A percentile compares a stretch with the other conserved stretches of the same genome.
phyloP scores from a whole-genome alignment of 2,797 vertebrate species.

The Eulemur albifrons region DNA sequence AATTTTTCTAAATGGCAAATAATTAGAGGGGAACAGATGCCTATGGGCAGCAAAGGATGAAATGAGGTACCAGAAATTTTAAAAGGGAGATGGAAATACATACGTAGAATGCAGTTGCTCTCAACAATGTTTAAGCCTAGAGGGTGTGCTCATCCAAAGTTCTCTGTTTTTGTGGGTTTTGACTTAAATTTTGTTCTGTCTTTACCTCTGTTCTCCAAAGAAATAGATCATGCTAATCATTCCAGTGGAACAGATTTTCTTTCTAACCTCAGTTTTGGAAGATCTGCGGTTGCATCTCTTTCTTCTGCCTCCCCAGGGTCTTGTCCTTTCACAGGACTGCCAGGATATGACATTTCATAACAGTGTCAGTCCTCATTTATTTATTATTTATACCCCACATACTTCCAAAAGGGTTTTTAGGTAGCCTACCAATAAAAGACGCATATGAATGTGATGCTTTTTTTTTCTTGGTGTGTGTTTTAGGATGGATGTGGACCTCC shows the following conservation, averaged over 20 bases:
- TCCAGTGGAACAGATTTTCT: conserved; percentile 17
- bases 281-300: not conserved
- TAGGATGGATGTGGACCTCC: not conserved
- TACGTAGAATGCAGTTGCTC: conserved; percentile 16
- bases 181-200: not conserved
- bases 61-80: conserved; percentile 74
- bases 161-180: not conserved
- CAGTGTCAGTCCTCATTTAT: conserved; percentile 56
- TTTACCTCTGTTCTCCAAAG: not conserved
- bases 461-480: not conserved
- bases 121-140: conserved; percentile 20
- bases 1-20: conserved; percentile 70
- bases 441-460: rapidly evolving
- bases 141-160: not conserved
- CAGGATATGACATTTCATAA: conserved; percentile 60
- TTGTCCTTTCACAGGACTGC: conserved; percentile 41
- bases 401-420: conserved; percentile 44
- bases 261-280: not conserved
- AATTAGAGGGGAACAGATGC: conserved; percentile 47
- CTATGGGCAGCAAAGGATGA: conserved; percentile 65
- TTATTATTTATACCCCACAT: conserved; percentile 67
- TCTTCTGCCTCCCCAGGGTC: conserved; percentile 29
- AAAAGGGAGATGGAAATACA: conserved; percentile 63
- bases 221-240: not conserved
- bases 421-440: not conserved